Evolutionary conservation across 1,140 invertebrate genomes (phyloP).

Genomic region (Coelopa frigida): DNA sequence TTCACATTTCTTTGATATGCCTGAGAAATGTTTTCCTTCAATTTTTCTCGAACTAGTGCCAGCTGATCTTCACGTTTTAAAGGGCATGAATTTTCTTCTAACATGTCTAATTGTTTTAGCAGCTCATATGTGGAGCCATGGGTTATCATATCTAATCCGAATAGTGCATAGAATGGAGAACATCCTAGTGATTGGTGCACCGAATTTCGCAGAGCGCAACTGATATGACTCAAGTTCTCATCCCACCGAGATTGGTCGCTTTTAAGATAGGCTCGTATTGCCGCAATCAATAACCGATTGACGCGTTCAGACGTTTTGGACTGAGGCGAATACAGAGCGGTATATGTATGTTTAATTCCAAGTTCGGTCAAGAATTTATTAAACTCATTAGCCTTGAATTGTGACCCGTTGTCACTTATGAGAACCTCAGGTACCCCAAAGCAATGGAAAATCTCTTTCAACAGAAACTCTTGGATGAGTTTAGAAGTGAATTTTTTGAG

Average conservation of each 20-base stretch:
- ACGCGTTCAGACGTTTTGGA: no score
- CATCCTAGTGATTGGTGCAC: slow-evolving; percentile 1
- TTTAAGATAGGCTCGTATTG: background rate
- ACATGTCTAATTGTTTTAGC: slow-evolving; percentile 1
- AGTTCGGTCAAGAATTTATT: no score
- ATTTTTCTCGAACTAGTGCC: background rate
- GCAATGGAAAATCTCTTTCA: no score
- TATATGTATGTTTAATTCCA: no score
- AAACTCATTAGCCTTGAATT: no score
- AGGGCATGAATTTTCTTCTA: background rate
- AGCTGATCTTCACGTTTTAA: background rate
- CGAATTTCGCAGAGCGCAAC: no score
- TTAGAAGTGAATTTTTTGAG: no score
- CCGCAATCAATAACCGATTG: slow-evolving; percentile 1
- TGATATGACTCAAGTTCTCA: slow-evolving; percentile 1
- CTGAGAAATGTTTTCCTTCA: slow-evolving; percentile 1
- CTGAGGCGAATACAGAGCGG: no score
- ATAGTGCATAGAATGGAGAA: slow-evolving; percentile 8
- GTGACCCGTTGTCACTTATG: no score
- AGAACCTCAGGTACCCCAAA: no score
- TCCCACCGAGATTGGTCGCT: slow-evolving; percentile 3
- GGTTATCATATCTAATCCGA: slow-evolving; percentile 12
- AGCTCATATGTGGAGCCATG: slow-evolving; percentile 10
- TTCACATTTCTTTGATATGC: background rate
- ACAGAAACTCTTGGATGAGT: no score